Base-by-base conservation (phyloP, 2,797 vertebrate genomes). In the Myripristis murdjan region DNA sequence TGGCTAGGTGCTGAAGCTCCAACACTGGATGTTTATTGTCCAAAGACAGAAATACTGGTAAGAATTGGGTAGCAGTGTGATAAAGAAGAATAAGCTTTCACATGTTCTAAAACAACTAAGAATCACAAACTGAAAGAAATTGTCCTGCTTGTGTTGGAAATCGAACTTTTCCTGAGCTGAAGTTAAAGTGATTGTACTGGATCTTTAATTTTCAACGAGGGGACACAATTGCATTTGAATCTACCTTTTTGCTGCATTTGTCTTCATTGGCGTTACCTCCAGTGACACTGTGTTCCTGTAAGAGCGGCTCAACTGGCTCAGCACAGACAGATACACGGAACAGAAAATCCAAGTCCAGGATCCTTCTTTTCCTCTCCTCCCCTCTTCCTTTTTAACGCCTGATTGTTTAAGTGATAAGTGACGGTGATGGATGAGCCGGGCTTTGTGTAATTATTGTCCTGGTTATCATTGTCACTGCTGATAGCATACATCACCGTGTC, bases 401-500 rank as follows among this genome's bases (percentile, higher is more conserved):
- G 90, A 90, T 92, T 89, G 87, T 90, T 92, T 88, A 92, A 92
- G 91, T 91, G 91, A 93, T 93, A 93, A 92, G 90, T 93, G 92
- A 91, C 89, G 70, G 58, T 93, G 94, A 95, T 93, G 90, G 93
- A 95, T 94, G 93, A 87, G 82, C 66, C 24, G 24, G 84, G 89
- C 85, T 87, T 91, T 90, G 87, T 86, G 92, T 92, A 94, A 95
- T 95, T 94, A 94, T 93, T 92, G 91, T 91, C 87, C 85, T 89
- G 88, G 91, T 93, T 93, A 93, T 94, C 90, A 82, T 86, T 92
- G 92, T 92, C 91, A 90, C 79, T 63, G 83, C 89, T 89, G 91
- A 93, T 91, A 89, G 90, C 91, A 87, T 87, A 87, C 86, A 92
- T 93, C 93, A 91, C 71, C 1, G 65, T 89, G 90, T 93, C 91